These are phyloP conservation scores for Procambarus clarkii DNA, from an alignment of 1,140 invertebrate genomes.

Conservation along the genomic window DNA sequence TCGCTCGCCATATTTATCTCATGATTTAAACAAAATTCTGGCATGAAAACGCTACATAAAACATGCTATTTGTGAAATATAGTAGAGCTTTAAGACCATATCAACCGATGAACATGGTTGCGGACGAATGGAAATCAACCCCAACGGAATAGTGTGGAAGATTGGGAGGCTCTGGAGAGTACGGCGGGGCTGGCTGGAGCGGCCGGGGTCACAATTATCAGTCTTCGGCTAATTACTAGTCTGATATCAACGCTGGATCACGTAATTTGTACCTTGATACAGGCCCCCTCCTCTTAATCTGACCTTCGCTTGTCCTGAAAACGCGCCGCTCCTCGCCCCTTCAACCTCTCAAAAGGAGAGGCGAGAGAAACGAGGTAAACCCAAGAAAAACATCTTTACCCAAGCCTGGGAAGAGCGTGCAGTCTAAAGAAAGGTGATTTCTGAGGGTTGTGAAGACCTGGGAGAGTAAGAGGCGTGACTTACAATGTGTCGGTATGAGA, in stretches of 20 bases:
- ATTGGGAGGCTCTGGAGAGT: not conserved
- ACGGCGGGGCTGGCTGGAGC: not conserved
- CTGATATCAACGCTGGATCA: constrained; percentile 68
- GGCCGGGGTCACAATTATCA: constrained; percentile 66
- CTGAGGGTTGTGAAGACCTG: too few species aligned
- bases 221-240: constrained; percentile 64
- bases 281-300: constrained; percentile 53
- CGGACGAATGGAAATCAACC: constrained; percentile 9
- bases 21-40: too few species aligned
- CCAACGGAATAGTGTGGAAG: not conserved
- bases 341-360: constrained; percentile 4
- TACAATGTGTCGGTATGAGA: too few species aligned
- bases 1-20: too few species aligned
- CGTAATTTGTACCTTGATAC: constrained; percentile 70
- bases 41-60: too few species aligned
- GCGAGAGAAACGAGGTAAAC: not conserved
- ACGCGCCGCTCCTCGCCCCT: constrained; percentile 22
- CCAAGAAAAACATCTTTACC: not conserved
- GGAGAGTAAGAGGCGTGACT: too few species aligned
- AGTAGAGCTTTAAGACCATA: too few species aligned
- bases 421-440: too few species aligned
- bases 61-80: too few species aligned
- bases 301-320: constrained; percentile 67
- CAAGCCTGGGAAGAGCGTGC: not conserved
- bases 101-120: too few species aligned